Evolutionary conservation across 2,797 vertebrate genomes (phyloP), one percentile per base, ranked within the genome.

Genomic region (Alfaro cultratus): DNA sequence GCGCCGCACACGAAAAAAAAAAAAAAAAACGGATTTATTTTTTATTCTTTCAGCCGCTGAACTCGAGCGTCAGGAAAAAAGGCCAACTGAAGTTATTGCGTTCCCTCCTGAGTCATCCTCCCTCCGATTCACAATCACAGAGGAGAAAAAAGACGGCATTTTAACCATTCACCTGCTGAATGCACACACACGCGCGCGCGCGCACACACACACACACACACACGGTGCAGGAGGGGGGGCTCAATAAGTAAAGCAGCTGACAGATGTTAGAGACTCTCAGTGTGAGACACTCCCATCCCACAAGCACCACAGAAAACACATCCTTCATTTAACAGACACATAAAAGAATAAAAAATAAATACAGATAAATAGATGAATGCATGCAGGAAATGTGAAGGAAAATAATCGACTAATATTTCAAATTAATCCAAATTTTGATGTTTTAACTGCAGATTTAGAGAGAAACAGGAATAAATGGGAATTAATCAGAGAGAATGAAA

Each of bases 21-120:
- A 16, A n/a, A n/a, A n/a, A n/a, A n/a, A n/a, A n/a, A n/a, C n/a
- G 6, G 47, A 23, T 51, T 23, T 51, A 51, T 21, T 23, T 51
- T 51, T 51, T 51, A 51, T 51, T 23, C 49, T 23, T 51, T 51
- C 49, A 51, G 49, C 49, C 21, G 21, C 49, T 51, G 49, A 51
- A 51, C 49, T 23, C 21, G 49, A 51, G 49, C 49, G 21, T 51
- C 49, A 51, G 49, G 1, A 51, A 78, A 85, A 89, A 90, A 78
- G 80, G 26, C 13, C 77, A 81, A 83, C 80, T 82, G 77, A 90
- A 90, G 87, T 93, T 91, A 91, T 89, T 90, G 88, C 92, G 88
- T 89, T 71, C 89, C 91, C 88, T 91, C 90, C 93, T 93, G 93
- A 94, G 89, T 95, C 94, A 94, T 94, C 91, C 87, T 91, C 88